A percentile compares a stretch with the other conserved stretches of the same genome.
Evolutionary conservation across 1,140 invertebrate species (phyloP).

Genomic region (Hermetia illucens): DNA sequence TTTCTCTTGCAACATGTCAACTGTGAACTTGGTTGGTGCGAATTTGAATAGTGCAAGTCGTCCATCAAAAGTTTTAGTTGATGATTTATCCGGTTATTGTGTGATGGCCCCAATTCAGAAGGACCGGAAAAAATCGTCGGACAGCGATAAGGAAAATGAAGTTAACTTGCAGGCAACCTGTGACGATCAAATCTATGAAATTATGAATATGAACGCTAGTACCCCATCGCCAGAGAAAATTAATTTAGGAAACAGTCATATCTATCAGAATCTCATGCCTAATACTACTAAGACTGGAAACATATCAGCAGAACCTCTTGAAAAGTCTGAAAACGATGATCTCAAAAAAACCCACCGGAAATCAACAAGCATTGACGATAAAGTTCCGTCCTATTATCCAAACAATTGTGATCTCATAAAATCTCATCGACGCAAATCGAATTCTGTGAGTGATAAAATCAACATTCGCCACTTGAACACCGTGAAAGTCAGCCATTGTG

Average conservation of each 20-base stretch:
- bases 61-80: slow-evolving; percentile 18
- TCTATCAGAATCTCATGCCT: no score
- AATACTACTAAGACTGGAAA: no score
- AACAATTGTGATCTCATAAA: slow-evolving; percentile 26
- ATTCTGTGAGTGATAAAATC: background rate
- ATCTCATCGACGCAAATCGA: slow-evolving; percentile 14
- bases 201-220: no score
- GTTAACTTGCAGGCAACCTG: no score
- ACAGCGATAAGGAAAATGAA: slow-evolving; percentile 5
- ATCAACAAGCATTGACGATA: slow-evolving; percentile 25
- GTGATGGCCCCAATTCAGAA: slow-evolving; percentile 26
- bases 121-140: background rate
- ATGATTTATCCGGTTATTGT: slow-evolving; percentile 26
- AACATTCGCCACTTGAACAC: slow-evolving; percentile 17
- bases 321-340: background rate
- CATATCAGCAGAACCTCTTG: background rate
- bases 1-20: slow-evolving; percentile 24
- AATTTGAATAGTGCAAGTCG: slow-evolving; percentile 16
- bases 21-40: slow-evolving; percentile 24
- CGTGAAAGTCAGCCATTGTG: slow-evolving; percentile 19
- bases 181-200: no score
- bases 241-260: no score
- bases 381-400: slow-evolving; percentile 28
- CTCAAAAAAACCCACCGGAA: slow-evolving; percentile 26
- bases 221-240: no score